Conservation (phyloP, 2,888 invertebrate species). For the Plagodis dolabraria region DNA sequence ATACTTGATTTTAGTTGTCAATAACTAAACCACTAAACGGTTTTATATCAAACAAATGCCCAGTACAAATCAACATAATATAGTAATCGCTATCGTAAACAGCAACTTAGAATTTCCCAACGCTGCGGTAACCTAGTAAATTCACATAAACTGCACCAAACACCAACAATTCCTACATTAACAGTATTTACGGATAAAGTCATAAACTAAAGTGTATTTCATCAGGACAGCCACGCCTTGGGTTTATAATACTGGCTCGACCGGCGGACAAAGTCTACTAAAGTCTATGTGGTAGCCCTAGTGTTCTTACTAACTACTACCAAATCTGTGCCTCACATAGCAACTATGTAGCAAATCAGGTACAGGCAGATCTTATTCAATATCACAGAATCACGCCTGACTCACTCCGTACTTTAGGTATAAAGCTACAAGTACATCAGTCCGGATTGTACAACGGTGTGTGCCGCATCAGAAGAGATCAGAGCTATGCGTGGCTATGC, state of each 20-base stretch:
- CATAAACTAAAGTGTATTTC: slow-evolving; percentile 15
- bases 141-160: slow-evolving; percentile 2
- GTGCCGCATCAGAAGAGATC: no score
- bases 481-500: no score
- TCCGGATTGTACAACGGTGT: no score
- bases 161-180: slow-evolving; percentile 5
- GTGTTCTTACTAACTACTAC: background rate
- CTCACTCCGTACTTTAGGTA: no score
- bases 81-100: slow-evolving; percentile 1
- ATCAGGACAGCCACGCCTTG: slow-evolving; percentile 22
- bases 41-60: no score
- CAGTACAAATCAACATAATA: background rate
- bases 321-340: no score
- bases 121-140: slow-evolving; percentile 15
- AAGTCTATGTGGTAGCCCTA: background rate
- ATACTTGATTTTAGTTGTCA: no score
- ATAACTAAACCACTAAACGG: no score
- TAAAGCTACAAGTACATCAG: no score
- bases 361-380: no score
- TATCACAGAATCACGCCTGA: no score
- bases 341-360: no score
- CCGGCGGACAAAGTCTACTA: background rate
- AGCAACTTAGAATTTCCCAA: slow-evolving; percentile 14
- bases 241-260: slow-evolving; percentile 9
- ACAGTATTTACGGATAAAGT: slow-evolving; percentile 8